Percentiles rank a stretch among this genome's conserved stretches.
These are phyloP conservation scores for Drosophila putrida DNA, from an alignment of 2,888 invertebrate species.

Conservation along the genomic window DNA sequence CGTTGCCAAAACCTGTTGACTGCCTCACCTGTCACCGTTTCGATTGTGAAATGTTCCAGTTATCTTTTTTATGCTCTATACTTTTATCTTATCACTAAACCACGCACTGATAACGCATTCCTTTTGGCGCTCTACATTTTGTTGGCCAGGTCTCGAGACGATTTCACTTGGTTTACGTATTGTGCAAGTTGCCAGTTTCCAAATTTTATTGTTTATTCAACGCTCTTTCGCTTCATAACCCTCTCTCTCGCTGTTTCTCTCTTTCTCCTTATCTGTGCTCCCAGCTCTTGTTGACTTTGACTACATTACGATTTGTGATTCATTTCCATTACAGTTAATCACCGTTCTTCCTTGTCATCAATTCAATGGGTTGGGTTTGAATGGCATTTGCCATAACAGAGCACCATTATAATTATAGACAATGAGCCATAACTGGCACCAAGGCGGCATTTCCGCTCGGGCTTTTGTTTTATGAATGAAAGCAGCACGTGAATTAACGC, in stretches of 20 bases:
- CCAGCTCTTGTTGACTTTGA: conserved; percentile 50
- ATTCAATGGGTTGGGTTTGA: conserved; percentile 31
- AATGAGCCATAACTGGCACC: conserved; percentile 61
- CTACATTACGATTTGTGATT: conserved; percentile 65
- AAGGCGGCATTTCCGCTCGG: conserved; percentile 55
- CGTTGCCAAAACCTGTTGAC: conserved; percentile 61
- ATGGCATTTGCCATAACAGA: conserved; percentile 12
- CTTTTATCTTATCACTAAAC: conserved; percentile 60
- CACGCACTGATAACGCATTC: conserved; percentile 70
- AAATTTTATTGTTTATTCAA: conserved; percentile 54
- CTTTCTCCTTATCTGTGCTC: conserved; percentile 3
- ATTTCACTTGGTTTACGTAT: conserved; percentile 24
- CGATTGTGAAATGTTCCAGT: conserved; percentile 74
- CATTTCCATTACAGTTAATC: conserved; percentile 71
- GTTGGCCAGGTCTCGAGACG: conserved; percentile 32
- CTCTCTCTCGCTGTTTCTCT: neutral
- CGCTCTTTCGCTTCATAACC: conserved; percentile 31
- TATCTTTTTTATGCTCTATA: conserved; percentile 62
- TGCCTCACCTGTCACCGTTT: conserved; percentile 59
- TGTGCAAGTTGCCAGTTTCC: conserved; percentile 65
- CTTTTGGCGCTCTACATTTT: conserved; percentile 45
- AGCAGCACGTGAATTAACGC: conserved; percentile 14
- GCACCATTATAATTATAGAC: conserved; percentile 66
- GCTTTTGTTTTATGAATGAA: conserved; percentile 66
- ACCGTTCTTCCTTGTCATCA: conserved; percentile 47